These are phyloP conservation scores for Neodiprion lecontei DNA, from an alignment of 1,140 invertebrate species.

Conservation along the genomic window DNA sequence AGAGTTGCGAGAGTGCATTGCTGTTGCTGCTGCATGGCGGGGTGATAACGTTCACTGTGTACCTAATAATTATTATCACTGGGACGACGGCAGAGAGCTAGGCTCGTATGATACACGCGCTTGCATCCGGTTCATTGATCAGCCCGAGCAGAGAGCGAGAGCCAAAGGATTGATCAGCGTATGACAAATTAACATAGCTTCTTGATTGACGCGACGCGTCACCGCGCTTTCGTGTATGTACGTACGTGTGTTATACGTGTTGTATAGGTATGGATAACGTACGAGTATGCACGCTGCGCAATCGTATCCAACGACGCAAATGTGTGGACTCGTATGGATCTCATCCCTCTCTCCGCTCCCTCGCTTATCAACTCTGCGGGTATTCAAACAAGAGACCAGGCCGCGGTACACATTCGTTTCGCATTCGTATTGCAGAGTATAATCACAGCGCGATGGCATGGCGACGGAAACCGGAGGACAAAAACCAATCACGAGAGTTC, in stretches of 20 bases:
- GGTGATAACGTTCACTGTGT: slow-evolving; percentile 27
- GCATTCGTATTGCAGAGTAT: no score
- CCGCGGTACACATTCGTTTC: no score
- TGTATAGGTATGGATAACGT: no score
- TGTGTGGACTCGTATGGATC: no score
- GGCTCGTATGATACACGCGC: slow-evolving; percentile 16
- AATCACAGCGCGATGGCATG: no score
- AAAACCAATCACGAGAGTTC: no score
- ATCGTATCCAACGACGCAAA: no score
- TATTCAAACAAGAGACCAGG: no score
- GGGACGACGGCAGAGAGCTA: slow-evolving; percentile 29
- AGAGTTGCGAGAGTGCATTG: slow-evolving; percentile 35
- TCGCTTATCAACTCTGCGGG: no score
- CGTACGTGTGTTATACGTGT: background rate
- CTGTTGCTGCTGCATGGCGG: slow-evolving; percentile 26
- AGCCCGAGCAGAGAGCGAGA: slow-evolving; percentile 15
- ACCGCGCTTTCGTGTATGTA: background rate
- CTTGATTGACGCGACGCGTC: background rate
- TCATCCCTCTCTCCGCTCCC: no score
- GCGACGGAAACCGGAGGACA: no score
- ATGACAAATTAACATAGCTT: slow-evolving; percentile 11
- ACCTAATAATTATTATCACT: slow-evolving; percentile 46
- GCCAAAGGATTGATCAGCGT: slow-evolving; percentile 16
- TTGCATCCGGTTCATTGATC: slow-evolving; percentile 39
- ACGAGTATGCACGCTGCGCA: no score